phyloP scores from a whole-genome alignment of 2,888 invertebrate species.

The Apocheima hispidaria region DNA sequence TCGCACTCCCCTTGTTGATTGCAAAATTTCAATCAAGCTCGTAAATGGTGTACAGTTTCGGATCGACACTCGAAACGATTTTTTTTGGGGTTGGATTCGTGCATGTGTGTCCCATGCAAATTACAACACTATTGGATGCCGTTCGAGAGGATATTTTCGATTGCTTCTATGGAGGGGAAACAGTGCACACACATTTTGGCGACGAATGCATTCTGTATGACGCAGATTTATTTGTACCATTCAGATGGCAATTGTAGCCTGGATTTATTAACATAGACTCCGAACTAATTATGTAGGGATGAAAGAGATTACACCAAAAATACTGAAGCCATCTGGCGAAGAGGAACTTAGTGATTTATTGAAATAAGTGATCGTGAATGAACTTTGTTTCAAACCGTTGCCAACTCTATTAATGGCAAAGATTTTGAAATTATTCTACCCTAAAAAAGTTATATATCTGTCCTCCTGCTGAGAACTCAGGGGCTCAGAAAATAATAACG shows the following conservation, averaged over 20 bases:
- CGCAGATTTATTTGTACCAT: slow-evolving; percentile 82
- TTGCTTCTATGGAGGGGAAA: slow-evolving; percentile 38
- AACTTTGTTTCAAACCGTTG: slow-evolving; percentile 27
- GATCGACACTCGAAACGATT: slow-evolving; percentile 81
- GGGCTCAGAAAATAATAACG: slow-evolving; percentile 73
- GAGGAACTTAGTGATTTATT: slow-evolving; percentile 39
- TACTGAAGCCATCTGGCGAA: slow-evolving; percentile 66
- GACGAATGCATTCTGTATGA: slow-evolving; percentile 74
- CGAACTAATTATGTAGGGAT: slow-evolving; percentile 75
- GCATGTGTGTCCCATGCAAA: slow-evolving; percentile 46
- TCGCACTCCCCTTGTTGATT: slow-evolving; percentile 82
- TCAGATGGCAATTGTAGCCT: slow-evolving; percentile 75
- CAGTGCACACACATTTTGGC: slow-evolving; percentile 61
- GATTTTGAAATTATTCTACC: slow-evolving; percentile 48
- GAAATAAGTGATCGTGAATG: slow-evolving; percentile 37
- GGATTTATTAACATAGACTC: slow-evolving; percentile 74
- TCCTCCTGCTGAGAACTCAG: slow-evolving; percentile 60
- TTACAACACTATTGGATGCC: slow-evolving; percentile 52
- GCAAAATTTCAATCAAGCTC: slow-evolving; percentile 85
- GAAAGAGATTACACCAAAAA: slow-evolving; percentile 65
- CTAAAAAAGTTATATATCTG: slow-evolving; percentile 49
- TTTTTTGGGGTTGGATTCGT: slow-evolving; percentile 74
- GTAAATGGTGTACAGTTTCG: slow-evolving; percentile 83
- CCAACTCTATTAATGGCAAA: slow-evolving; percentile 19
- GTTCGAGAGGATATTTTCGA: slow-evolving; percentile 53